Percentiles rank a stretch among this genome's conserved stretches.
Conservation (phyloP, 2,797 vertebrate genomes). For the Buceros bicornis region DNA sequence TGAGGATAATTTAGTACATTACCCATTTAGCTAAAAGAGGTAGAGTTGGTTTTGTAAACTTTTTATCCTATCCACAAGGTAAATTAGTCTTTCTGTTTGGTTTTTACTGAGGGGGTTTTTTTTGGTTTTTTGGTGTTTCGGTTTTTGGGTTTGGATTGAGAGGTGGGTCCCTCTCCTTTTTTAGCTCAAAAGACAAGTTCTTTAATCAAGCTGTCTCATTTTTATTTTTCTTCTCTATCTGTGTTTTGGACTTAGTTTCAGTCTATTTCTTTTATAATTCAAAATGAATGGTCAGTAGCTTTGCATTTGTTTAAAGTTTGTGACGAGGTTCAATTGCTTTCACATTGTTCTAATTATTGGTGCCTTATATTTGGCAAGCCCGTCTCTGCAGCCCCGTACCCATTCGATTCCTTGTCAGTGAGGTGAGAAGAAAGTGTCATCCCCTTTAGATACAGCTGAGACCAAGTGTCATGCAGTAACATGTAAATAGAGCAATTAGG, state of each 20-base stretch:
- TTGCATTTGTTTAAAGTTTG: conserved; percentile 51
- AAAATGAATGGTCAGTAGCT: neutral
- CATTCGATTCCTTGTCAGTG: conserved; percentile 61
- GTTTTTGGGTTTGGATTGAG: neutral
- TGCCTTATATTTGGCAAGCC: conserved; percentile 67
- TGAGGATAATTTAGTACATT: neutral
- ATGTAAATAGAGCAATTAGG: conserved; percentile 76
- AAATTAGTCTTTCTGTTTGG: neutral
- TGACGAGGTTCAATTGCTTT: conserved; percentile 59
- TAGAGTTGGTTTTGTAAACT: neutral
- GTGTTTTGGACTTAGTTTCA: conserved; percentile 26
- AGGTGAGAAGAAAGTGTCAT: conserved; percentile 73
- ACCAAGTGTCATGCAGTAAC: conserved; percentile 81
- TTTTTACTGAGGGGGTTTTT: no score
- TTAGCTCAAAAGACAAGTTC: neutral
- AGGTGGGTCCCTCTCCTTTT: neutral
- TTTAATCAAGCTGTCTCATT: neutral
- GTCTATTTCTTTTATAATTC: neutral
- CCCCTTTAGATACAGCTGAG: conserved; percentile 76
- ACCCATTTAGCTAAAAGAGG: neutral
- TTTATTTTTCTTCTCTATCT: neutral
- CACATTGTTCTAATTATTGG: conserved; percentile 55
- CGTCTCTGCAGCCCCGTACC: conserved; percentile 41
- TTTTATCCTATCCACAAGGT: neutral
- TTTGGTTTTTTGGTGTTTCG: neutral